Evolutionary conservation across 2,888 invertebrate genomes (phyloP).

Genomic region (Nesidiocoris tenuis): DNA sequence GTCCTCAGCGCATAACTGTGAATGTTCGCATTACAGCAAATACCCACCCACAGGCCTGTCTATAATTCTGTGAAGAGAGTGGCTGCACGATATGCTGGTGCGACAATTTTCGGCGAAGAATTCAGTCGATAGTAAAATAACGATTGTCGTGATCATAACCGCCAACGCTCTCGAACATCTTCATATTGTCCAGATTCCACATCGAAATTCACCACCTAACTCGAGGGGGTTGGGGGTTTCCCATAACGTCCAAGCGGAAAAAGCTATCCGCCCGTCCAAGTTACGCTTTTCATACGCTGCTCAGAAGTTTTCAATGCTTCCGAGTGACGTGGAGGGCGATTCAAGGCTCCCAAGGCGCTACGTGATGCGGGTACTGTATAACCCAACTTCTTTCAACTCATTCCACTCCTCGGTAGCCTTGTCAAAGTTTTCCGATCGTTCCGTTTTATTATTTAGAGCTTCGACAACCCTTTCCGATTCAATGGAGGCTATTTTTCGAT

Average conservation of each 20-base stretch:
- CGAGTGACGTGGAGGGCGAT: not conserved
- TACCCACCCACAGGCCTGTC: no score
- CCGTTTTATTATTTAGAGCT: not conserved
- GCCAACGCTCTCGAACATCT: not conserved
- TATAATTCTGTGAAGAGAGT: no score
- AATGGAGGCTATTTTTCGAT: no score
- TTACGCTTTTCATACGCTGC: not conserved
- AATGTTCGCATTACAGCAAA: no score
- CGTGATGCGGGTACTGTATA: not conserved
- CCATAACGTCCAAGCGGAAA: not conserved
- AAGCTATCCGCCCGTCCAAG: not conserved
- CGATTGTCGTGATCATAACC: not conserved
- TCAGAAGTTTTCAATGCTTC: not conserved
- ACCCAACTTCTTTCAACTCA: not conserved
- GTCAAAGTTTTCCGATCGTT: not conserved
- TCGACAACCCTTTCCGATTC: no score
- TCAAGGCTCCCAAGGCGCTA: not conserved
- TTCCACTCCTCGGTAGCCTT: not conserved
- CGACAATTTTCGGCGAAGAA: no score
- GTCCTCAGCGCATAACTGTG: no score
- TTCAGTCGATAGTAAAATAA: no score
- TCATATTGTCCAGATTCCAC: not conserved
- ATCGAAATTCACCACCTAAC: not conserved
- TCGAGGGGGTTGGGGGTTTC: not conserved
- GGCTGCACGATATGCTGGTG: no score